Base-by-base conservation (phyloP, 1,140 invertebrate genomes). In the Araneus ventricosus region DNA sequence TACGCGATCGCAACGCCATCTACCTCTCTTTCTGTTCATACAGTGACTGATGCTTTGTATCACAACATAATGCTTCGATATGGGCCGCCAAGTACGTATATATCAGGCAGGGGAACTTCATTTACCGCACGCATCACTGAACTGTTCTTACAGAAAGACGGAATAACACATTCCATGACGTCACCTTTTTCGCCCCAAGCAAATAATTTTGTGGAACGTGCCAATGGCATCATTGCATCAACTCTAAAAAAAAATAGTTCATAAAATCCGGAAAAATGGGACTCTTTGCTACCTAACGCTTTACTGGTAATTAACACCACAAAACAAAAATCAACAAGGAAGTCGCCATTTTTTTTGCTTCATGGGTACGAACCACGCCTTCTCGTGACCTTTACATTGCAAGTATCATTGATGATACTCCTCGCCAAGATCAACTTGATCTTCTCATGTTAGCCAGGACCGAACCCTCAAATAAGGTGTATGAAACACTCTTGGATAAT, bases 51-150 rank as follows among this genome's bases (percentile, higher is more conserved):
- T n/a, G 4, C 63, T 7, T 2, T 88, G 14, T 63, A 39, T 67
- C 22, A 67, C 59, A 88, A 22, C 37, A 82, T 45, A 6, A 70
- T 70, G 41, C 20, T 52, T 88, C 34, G 63, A 41, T 88, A 88
- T 70, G 63, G 37, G 20, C 3, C 61, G 17, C 61, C 59, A 20
- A 88, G 87, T 70, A 70, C 24, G 27, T 57, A 87, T 37, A 14
- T 6, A 30, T 37, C 27, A 37, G 20, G 30, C 7, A 34, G 20
- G 34, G 30, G 22, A 82, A 45, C 79, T 8, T 20, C 1, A 6
- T 45, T 41, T 30, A 70, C 27, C 14, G 30, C 2, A 30, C 30
- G 67, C 30, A 10, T 34, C 27, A 70, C 3, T 70, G 27, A 70
- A 27, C 27, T 0, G 2, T 20, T 70, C 14, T 14, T 70, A 4